Evolutionary conservation across 1,140 invertebrate genomes (phyloP), one percentile per base, ranked within the genome.

Genomic region (Calycopis cecrops): DNA sequence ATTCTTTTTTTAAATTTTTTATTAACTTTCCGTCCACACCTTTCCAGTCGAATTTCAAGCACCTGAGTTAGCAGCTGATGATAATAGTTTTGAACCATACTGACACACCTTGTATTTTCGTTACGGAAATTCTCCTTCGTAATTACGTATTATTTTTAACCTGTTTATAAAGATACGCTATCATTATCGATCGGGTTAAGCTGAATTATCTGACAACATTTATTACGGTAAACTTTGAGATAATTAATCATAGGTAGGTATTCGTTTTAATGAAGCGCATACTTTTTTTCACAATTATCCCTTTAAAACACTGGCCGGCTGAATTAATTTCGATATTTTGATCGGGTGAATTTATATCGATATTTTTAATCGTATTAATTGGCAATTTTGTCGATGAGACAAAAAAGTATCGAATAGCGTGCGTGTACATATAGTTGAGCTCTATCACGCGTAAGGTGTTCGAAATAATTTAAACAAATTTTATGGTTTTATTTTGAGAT

Each of bases 21-120:
- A 73, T 73, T 63, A 65, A 56, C 59, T 67, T 59, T 52, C 2
- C 50, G 55, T 65, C 60, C 58, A 75, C 81, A 85, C 81, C 81
- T 85, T 85, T 81, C 63, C 68, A 52, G 59, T 78, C 67, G 73
- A 82, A 80, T 69, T 80, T 57, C 71, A 28, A 66, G 69, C 79
- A 79, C 77, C 81, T 85, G 79, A 84, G 64, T 65, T 65, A 65
- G 73, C 78, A 79, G 77, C 77, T 82, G 75, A 79, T 74, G 62
- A 65, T 67, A 74, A 62, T 66, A 28, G 21, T 28, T 60, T 59
- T 53, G 40, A 60, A 50, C 48, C 40, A 53, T 49, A 37, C 51
- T 42, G 58, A 58, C 57, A 77, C 81, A 85, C 81, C 79, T 85
- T 84, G 80, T 75, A 71, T 70, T 75, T 83, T 79, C 70, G 79